Percentiles rank a stretch among this genome's conserved stretches.
These are phyloP conservation scores for Eudasyphora cyanicolor DNA, from an alignment of 2,888 invertebrate species.

Conservation along the genomic window DNA sequence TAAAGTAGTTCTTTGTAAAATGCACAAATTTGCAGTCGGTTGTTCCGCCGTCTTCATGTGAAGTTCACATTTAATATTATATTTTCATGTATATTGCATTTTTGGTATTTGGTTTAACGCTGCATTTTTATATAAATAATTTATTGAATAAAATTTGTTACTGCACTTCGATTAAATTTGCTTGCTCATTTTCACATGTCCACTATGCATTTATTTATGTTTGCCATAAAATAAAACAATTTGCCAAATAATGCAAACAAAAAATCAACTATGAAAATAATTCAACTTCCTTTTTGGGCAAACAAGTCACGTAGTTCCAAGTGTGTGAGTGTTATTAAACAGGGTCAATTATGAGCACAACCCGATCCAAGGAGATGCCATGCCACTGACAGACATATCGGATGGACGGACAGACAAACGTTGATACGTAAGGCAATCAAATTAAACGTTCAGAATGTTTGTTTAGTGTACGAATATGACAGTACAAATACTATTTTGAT, in stretches of 20 bases:
- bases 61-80: no score
- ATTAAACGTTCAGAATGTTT: not conserved
- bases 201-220: not conserved
- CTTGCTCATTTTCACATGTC: not conserved
- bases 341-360: slow-evolving; percentile 54
- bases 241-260: not conserved
- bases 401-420: not conserved
- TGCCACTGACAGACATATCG: not conserved
- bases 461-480: no score
- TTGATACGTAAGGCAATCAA: not conserved
- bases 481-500: not conserved
- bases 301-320: slow-evolving; percentile 51
- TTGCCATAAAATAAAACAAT: not conserved
- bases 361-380: slow-evolving; percentile 50
- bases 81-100: no score
- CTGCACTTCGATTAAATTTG: not conserved
- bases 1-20: no score
- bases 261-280: not conserved
- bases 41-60: no score
- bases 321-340: slow-evolving; percentile 42
- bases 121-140: no score
- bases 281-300: slow-evolving; percentile 44
- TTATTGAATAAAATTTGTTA: no score
- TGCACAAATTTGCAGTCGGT: no score
- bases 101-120: no score